phyloP scores from a whole-genome alignment of 2,113 vertebrate species.

The Mystacornis crossleyi region DNA sequence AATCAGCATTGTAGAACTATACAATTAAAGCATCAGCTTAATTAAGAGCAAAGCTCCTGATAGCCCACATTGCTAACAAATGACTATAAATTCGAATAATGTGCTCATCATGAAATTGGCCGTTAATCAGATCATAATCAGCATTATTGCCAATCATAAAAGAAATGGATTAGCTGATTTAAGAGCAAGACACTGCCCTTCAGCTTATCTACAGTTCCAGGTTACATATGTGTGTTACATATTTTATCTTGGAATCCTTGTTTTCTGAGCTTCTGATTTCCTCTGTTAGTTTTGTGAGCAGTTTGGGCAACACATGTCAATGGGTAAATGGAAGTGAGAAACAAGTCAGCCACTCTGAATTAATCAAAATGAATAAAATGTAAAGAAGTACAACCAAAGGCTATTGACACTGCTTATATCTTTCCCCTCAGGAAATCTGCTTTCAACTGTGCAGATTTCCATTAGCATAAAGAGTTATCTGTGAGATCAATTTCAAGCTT shows the following conservation, averaged over 20 bases:
- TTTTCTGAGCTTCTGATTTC: neutral
- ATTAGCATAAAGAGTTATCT: neutral
- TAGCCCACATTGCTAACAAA: neutral
- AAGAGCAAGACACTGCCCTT: neutral
- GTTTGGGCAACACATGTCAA: neutral
- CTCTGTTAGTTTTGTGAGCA: neutral
- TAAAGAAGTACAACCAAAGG: neutral
- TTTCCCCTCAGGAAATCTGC: neutral
- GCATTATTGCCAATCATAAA: neutral
- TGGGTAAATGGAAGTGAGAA: neutral
- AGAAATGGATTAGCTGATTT: neutral
- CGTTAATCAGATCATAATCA: constrained; percentile 6
- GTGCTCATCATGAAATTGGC: neutral
- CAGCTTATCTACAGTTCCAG: neutral
- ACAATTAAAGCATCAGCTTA: constrained; percentile 15
- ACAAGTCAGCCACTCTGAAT: neutral
- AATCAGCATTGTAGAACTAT: constrained; percentile 10
- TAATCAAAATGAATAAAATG: neutral
- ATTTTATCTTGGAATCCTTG: neutral
- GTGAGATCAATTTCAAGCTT: neutral
- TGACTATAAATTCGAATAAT: neutral
- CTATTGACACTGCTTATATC: neutral
- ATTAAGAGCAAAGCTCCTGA: constrained; percentile 31
- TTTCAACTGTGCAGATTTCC: neutral
- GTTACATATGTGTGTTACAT: neutral